These are phyloP conservation scores for Willisornis vidua DNA, from an alignment of 2,113 vertebrate species.

Conservation along the genomic window DNA sequence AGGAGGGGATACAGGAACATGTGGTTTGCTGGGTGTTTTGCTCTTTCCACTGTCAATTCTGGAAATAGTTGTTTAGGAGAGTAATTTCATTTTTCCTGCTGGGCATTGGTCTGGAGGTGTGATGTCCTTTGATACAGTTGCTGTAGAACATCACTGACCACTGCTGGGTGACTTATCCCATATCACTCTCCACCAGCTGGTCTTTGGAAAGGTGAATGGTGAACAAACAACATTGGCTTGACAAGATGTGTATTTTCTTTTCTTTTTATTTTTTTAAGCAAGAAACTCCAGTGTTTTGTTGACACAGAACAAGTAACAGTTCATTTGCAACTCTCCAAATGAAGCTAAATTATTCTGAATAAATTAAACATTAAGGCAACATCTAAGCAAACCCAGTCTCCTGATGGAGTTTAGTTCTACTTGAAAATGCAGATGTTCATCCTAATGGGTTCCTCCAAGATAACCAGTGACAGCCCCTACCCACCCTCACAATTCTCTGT, in stretches of 20 bases:
- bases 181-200: background rate
- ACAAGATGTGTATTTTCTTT: background rate
- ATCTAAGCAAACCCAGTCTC: background rate
- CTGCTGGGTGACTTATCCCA: background rate
- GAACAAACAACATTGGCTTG: background rate
- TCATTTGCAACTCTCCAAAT: conserved; percentile 40
- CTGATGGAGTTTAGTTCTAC: background rate
- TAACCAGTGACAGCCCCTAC: background rate
- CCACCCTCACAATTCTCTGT: background rate
- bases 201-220: background rate
- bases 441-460: background rate
- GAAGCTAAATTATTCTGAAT: conserved; percentile 39
- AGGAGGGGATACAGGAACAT: background rate
- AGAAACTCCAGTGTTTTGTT: conserved; percentile 5
- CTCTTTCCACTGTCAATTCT: background rate
- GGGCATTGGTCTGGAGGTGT: background rate
- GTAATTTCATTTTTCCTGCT: background rate
- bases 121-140: background rate
- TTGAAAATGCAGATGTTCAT: background rate
- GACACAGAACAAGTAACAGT: background rate
- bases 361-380: conserved; percentile 15
- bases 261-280: background rate
- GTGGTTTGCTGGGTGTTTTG: background rate
- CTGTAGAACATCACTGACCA: background rate
- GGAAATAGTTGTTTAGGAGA: background rate